A percentile compares a stretch with the other conserved stretches of the same genome.
Conservation (phyloP, 2,797 vertebrate genomes). For the Lutjanus argentimaculatus region DNA sequence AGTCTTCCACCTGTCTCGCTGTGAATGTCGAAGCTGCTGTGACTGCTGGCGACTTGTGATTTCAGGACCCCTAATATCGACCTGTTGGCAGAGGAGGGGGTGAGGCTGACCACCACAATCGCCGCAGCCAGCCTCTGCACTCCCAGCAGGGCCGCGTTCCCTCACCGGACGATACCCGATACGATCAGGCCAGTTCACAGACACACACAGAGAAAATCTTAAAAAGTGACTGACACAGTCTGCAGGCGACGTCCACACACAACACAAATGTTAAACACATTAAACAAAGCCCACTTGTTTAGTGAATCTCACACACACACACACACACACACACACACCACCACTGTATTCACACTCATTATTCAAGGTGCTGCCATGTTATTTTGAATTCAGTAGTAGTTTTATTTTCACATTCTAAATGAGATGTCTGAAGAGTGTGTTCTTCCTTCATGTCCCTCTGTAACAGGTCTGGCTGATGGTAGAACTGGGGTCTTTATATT, state of each 20-base stretch:
- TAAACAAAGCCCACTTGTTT: neutral
- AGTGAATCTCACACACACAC: neutral
- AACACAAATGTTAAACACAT: neutral
- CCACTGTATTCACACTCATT: too few species aligned
- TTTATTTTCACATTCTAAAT: neutral
- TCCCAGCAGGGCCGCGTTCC: conserved; percentile 92
- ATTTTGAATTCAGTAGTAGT: too few species aligned
- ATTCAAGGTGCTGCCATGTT: too few species aligned
- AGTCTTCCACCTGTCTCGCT: neutral
- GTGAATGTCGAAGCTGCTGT: neutral
- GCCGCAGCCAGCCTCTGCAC: conserved; percentile 89
- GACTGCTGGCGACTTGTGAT: conserved; percentile 34
- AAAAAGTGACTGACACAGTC: neutral
- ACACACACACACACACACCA: neutral
- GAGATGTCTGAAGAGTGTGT: too few species aligned
- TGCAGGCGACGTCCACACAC: neutral
- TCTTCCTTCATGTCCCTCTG: neutral
- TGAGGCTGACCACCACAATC: conserved; percentile 91
- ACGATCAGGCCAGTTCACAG: conserved; percentile 87
- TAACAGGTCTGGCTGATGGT: conserved; percentile 76
- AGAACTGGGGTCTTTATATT: conserved; percentile 86
- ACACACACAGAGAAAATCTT: conserved; percentile 64
- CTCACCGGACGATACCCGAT: conserved; percentile 92
- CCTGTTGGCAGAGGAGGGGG: conserved; percentile 87
- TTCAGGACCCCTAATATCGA: conserved; percentile 92